Conservation (phyloP, 2,113 vertebrate species). For the Mirounga angustirostris region DNA sequence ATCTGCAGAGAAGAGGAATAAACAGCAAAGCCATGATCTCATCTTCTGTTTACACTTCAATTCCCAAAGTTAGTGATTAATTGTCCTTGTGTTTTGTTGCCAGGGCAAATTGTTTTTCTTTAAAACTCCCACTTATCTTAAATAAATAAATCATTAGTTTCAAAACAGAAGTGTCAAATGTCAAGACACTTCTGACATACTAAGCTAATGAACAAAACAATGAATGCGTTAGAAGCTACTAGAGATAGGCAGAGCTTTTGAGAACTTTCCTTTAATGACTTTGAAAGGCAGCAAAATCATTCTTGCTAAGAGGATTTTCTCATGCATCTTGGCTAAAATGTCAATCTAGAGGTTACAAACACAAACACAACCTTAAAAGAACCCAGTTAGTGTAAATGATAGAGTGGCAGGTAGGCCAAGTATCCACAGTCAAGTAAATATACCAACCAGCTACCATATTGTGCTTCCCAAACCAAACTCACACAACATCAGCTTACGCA, state of each 20-base stretch:
- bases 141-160: slow-evolving; percentile 82
- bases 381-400: not conserved
- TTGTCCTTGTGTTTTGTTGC: slow-evolving; percentile 76
- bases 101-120: slow-evolving; percentile 78
- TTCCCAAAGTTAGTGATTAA: slow-evolving; percentile 80
- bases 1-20: slow-evolving; percentile 62
- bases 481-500: not conserved
- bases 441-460: not conserved
- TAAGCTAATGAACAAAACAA: slow-evolving; percentile 67
- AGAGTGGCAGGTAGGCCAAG: not conserved
- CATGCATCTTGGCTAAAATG: not conserved
- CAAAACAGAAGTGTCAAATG: slow-evolving; percentile 81
- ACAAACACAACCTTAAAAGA: slow-evolving; percentile 39
- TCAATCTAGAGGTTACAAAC: not conserved
- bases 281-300: slow-evolving; percentile 39
- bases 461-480: not conserved
- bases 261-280: slow-evolving; percentile 25
- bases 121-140: slow-evolving; percentile 76
- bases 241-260: slow-evolving; percentile 54
- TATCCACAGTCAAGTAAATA: not conserved
- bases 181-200: slow-evolving; percentile 72
- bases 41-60: slow-evolving; percentile 80
- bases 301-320: slow-evolving; percentile 22
- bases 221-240: slow-evolving; percentile 66
- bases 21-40: slow-evolving; percentile 77